These are phyloP conservation scores for Luffia ferchaultella DNA, from an alignment of 2,888 invertebrate genomes.

Conservation along the genomic window DNA sequence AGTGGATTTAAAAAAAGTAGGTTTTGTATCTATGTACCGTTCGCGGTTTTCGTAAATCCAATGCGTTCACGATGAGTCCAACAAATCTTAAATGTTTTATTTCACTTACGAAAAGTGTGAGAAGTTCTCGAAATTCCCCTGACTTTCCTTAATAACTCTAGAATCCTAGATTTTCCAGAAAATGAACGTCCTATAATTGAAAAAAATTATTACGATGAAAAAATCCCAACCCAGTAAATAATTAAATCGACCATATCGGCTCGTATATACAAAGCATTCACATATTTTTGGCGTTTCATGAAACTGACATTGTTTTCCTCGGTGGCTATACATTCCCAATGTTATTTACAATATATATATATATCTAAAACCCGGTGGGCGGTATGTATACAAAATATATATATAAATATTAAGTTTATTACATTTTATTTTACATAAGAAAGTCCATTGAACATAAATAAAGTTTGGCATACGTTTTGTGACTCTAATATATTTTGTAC, in stretches of 20 bases:
- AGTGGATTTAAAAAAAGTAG: no score
- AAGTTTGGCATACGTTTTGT: neutral
- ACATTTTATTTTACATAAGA: neutral
- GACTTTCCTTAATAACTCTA: no score
- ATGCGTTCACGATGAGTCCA: no score
- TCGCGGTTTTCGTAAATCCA: no score
- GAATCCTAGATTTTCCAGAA: no score
- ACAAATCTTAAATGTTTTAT: no score
- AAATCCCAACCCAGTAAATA: constrained; percentile 21
- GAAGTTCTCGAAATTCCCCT: no score
- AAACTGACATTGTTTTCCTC: neutral
- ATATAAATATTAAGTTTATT: neutral
- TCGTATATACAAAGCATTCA: constrained; percentile 15
- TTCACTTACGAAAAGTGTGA: no score
- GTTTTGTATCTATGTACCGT: no score
- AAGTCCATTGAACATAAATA: neutral
- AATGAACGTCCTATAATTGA: no score
- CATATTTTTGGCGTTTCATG: constrained; percentile 1
- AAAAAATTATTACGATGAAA: no score
- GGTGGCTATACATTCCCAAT: constrained; percentile 1
- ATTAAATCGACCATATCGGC: constrained; percentile 21
- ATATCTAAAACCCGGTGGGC: neutral
- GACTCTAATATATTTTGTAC: neutral
- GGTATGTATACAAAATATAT: neutral
- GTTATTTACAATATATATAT: neutral